Evolutionary conservation across 2,888 invertebrate species (phyloP), one percentile per base, ranked within the genome.

Genomic region (Pherbina coryleti): DNA sequence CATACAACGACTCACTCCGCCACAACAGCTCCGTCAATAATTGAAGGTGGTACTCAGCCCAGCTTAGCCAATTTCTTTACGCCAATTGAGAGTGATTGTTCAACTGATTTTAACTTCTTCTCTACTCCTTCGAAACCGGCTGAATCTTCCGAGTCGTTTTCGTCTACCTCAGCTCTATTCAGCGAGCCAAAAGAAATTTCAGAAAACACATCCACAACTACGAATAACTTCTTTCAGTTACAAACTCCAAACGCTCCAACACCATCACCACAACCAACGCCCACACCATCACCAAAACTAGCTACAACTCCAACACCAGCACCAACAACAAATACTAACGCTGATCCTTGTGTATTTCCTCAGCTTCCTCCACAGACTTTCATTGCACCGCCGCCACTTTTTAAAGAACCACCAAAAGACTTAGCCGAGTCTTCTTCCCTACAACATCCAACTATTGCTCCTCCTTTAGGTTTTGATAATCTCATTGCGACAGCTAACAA

Each of bases 391-490:
- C 66, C 77, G 17, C 44, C 77, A 31, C 64, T 79, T 25, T 7
- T 76, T 2, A 79, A 79, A 37, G 7, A 67, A 25, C 11, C 49
- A 8, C 19, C 62, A 51, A 14, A 44, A 22, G 64, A 37, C 17
- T 14, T 44, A 9, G 34, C 11, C 28, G 64, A 25, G 11, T 19
- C 28, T 25, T n/a, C 60, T 8, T 17, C 28, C 11, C 19, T 28
- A 0, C 69, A 34, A 44, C 57, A 3, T 17, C 53, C 2, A 49
- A 7, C 60, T n/a, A 55, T 76, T 14, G 62, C 84, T 9, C 79
- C 84, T 9, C 77, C 86, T 66, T 81, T 82, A 4, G 86, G 84
- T 37, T 86, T 86, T 78, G 81, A 79, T 37, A 80, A 75, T 62
- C 31, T 81, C 25, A 31, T 81, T 2, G n/a, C 69, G 4, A 70